Base-by-base conservation (phyloP, 2,797 vertebrate genomes). In the Syncerus caffer region DNA sequence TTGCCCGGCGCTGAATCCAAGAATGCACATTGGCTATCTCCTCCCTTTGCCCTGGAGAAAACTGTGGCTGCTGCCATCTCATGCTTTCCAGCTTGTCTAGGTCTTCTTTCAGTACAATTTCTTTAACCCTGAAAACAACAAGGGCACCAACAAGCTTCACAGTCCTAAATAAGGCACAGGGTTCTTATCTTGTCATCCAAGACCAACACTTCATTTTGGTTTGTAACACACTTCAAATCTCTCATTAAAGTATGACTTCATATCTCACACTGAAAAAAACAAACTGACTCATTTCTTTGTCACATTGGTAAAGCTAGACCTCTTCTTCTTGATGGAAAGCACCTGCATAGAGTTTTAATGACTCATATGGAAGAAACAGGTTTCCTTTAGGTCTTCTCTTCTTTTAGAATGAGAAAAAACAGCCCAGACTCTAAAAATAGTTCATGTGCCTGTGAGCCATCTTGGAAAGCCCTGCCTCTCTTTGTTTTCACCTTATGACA, bases 1-100 rank as follows among this genome's bases (percentile, higher is more conserved):
- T 45, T 0, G 95, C 98, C 94, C 98, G 99, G 89, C 98, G 99
- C n/a, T 98, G 98, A 92, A 99, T 99, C 99, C 99, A 99, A 0
- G 99, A 97, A 78, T 99, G 99, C 78, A 99, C 99, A 53, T 99
- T 98, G 1, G 99, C 99, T 62, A 99, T 99, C 98, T 99, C 99
- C 96, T 99, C 96, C 98, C 98, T 99, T 97, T 99, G 99, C 51
- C 99, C 98, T 1, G 98, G 98, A 0, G 97, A 99, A 98, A 99
- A 99, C 98, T 98, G 99, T 2, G 99, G 99, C 98, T 99, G 99
- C 83, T 97, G 99, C 60, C 97, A 98, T 57, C 97, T 98, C 98
- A 99, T 98, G 34, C 98, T 98, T 3, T 96, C 97, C 62, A 99
- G 99, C 96, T 99, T 99, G 96, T 99, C 99, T 89, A 99, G 98